Evolutionary conservation across 2,888 invertebrate species (phyloP), one percentile per base, ranked within the genome.

Genomic region (Volucella zonaria): DNA sequence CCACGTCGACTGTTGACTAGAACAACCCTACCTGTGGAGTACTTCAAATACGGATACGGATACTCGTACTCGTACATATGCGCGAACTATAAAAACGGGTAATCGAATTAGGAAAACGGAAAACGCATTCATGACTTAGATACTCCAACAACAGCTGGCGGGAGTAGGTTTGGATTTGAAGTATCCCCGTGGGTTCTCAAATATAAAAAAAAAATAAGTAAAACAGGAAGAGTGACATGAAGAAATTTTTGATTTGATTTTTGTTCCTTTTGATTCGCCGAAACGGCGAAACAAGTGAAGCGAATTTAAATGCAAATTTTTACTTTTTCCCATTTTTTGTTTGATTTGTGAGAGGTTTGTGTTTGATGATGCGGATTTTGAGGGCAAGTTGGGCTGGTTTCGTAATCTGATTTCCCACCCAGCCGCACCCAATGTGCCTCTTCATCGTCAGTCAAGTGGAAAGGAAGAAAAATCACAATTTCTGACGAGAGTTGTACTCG

Each of bases 41-140:
- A 52, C 6, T 3, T 10, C 18, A 2, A 4, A 45, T 1, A 64
- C 40, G 31, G 6, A 31, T 31, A 31, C 6, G 6, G 3, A 3
- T 23, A 31, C 31, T 31, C 31, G 0, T 31, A 6, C 31, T 31
- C 31, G 31, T 31, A 31, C 31, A 31, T 31, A 31, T 31, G 31
- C 31, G 47, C 15, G 42, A 62, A 68, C 49, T 49, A 71, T 62
- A 51, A 64, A 31, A 23, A 70, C 56, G 54, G 14, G 59, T 73
- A 82, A 82, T 82, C 82, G 61, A 81, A 81, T 81, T 76, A 81
- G 58, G 18, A 67, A 66, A 82, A 54, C 66, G 71, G 54, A 77
- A 70, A 82, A 77, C 77, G 82, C 71, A 67, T 62, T 73, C 71
- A 77, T 71, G 67, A 77, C 64, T 40, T 31, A 31, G 23, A 12